Base-by-base conservation (phyloP, 2,888 invertebrate species). In the Leptinotarsa rubiginosa region DNA sequence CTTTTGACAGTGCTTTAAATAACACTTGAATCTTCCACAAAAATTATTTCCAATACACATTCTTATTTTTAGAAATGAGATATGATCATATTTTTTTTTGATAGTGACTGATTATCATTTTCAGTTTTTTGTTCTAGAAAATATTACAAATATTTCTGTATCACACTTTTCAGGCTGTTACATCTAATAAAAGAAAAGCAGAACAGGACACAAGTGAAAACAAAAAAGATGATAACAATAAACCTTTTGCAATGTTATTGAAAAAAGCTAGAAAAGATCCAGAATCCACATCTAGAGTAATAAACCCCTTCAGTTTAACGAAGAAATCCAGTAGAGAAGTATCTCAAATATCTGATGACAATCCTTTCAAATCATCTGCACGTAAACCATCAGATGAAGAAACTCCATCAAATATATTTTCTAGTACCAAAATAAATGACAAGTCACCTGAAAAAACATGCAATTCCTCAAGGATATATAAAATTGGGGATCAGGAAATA, bases 131-230 rank as follows among this genome's bases (percentile, higher is more conserved):
- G 41, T 41, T 10, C 41, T 10, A 41, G 41, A 10, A 2, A 41
- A 10, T 41, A 41, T 10, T 41, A 41, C 41, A 41, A 41, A 41
- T 41, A 41, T 41, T 41, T 52, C 52, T 52, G 3, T 52, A 18
- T 18, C 2, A 12, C 18, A 20, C 20, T 22, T 56, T 56, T 56
- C 56, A 56, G 56, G 22, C 4, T 22, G 56, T 56, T 56, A 13
- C 22, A 22, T 56, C 71, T 41, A 69, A 67, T 18, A 75, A 79
- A 65, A 72, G 78, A 65, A 75, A 76, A 73, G 75, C 76, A 59
- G 76, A 76, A 13, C 52, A 70, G 22, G 64, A 49, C 50, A 10
- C 20, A 16, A n/a, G 15, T 25, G 31, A 47, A 56, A 49, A 16
- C 62, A 15, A 64, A 71, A 72, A 67, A 65, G 50, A 66, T 50